These are phyloP conservation scores for Phylloscopus trochiloides DNA, from an alignment of 2,113 vertebrate genomes.

Conservation along the genomic window DNA sequence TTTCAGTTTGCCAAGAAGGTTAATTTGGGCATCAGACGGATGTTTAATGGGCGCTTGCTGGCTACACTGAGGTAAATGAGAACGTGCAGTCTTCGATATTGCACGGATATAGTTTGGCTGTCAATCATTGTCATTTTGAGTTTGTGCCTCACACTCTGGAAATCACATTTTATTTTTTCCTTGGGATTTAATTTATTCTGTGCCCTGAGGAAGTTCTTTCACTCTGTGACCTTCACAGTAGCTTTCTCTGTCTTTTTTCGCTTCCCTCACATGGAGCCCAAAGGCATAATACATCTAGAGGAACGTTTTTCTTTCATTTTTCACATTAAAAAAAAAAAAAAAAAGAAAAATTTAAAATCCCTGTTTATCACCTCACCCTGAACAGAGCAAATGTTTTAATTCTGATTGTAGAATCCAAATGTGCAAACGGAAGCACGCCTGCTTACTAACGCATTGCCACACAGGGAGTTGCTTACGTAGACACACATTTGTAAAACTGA, in stretches of 20 bases:
- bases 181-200: slow-evolving; percentile 98
- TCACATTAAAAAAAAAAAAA: slow-evolving; percentile 43
- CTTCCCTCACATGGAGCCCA: slow-evolving; percentile 76
- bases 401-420: slow-evolving; percentile 40
- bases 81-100: slow-evolving; percentile 88
- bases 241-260: slow-evolving; percentile 78
- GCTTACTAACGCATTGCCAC: not conserved
- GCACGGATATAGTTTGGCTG: slow-evolving; percentile 92
- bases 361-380: slow-evolving; percentile 68
- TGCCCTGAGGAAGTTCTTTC: slow-evolving; percentile 98
- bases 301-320: slow-evolving; percentile 78
- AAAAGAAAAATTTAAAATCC: slow-evolving; percentile 35
- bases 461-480: not conserved
- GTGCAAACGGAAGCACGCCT: not conserved
- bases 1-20: slow-evolving; percentile 99
- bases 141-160: slow-evolving; percentile 93
- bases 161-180: slow-evolving; percentile 96
- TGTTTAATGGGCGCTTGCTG: slow-evolving; percentile 91
- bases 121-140: slow-evolving; percentile 98
- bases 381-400: slow-evolving; percentile 68
- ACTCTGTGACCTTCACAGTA: slow-evolving; percentile 98
- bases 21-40: slow-evolving; percentile 99
- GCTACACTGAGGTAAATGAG: slow-evolving; percentile 86
- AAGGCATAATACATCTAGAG: slow-evolving; percentile 78
- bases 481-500: slow-evolving; percentile 34